Conservation (phyloP, 53 echinoderm and acorn worm species). For the Echinometra lucunter region DNA sequence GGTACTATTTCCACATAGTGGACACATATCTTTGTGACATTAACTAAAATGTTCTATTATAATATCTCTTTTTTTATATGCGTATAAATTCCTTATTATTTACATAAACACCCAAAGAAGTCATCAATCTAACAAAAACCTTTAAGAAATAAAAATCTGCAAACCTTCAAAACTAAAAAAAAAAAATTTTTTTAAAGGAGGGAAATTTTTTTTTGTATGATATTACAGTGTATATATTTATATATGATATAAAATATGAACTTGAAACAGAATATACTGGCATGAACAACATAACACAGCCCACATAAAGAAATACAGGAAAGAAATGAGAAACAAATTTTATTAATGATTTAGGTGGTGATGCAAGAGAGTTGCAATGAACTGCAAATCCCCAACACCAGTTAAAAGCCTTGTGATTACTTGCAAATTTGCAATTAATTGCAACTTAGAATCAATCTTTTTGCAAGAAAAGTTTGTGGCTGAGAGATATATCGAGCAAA, state of each 20-base stretch:
- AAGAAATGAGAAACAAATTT: neutral
- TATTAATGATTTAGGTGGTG: neutral
- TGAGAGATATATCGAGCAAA: too few relatives aligned
- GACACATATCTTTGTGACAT: constrained; percentile 1
- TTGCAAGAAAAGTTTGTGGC: too few relatives aligned
- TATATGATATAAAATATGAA: neutral
- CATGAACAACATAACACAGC: neutral
- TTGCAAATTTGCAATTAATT: too few relatives aligned
- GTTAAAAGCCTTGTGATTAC: too few relatives aligned
- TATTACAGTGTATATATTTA: neutral
- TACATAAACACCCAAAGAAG: neutral
- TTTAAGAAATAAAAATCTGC: neutral
- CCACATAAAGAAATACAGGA: neutral
- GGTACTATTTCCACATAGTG: constrained; percentile 12
- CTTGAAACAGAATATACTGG: neutral
- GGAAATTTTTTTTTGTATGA: neutral
- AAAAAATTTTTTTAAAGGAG: neutral
- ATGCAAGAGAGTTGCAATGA: too few relatives aligned
- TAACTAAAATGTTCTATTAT: neutral
- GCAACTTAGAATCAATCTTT: too few relatives aligned
- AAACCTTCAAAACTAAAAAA: too few relatives aligned
- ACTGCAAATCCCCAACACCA: too few relatives aligned
- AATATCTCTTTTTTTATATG: constrained; percentile 32
- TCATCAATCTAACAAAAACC: neutral
- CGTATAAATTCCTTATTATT: constrained; percentile 40